Evolutionary conservation across 2,888 invertebrate species (phyloP).

Genomic region (Camptogramma bilineatum): DNA sequence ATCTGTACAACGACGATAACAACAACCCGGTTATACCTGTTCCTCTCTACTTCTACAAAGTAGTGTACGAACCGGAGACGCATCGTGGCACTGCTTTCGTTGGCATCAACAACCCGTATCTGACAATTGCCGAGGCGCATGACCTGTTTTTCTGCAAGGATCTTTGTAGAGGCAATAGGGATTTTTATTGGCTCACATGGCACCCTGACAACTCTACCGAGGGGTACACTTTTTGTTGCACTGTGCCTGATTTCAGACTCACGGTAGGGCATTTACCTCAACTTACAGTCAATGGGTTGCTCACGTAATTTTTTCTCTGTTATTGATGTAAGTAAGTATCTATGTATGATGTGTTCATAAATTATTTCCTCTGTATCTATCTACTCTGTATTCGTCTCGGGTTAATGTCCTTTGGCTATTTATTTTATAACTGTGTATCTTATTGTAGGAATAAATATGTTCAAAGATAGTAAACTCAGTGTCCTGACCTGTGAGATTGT

Average conservation of each 20-base stretch:
- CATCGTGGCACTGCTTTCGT: constrained; percentile 84
- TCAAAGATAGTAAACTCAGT: constrained; percentile 29
- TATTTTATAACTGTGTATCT: constrained; percentile 26
- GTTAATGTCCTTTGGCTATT: constrained; percentile 41
- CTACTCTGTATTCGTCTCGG: constrained; percentile 22
- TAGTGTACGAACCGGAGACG: constrained; percentile 82
- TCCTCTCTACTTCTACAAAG: constrained; percentile 78
- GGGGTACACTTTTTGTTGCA: constrained; percentile 87
- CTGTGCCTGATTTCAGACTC: constrained; percentile 80
- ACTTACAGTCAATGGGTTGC: constrained; percentile 74
- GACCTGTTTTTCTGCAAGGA: constrained; percentile 79
- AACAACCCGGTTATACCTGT: constrained; percentile 76
- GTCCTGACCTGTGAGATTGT: constrained; percentile 23
- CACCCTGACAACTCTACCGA: constrained; percentile 69
- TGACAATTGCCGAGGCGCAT: constrained; percentile 56
- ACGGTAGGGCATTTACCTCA: constrained; percentile 81
- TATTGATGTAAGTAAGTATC: too few relatives aligned
- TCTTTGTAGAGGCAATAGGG: constrained; percentile 72
- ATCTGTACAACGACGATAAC: constrained; percentile 67
- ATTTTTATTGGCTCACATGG: constrained; percentile 86
- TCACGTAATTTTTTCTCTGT: constrained; percentile 49
- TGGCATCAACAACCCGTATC: constrained; percentile 87
- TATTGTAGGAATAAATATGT: constrained; percentile 18
- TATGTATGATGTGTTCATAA: constrained; percentile 3
- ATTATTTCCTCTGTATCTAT: constrained; percentile 23